These are phyloP conservation scores for Coelopa frigida DNA, from an alignment of 1,140 invertebrate species.

Conservation along the genomic window DNA sequence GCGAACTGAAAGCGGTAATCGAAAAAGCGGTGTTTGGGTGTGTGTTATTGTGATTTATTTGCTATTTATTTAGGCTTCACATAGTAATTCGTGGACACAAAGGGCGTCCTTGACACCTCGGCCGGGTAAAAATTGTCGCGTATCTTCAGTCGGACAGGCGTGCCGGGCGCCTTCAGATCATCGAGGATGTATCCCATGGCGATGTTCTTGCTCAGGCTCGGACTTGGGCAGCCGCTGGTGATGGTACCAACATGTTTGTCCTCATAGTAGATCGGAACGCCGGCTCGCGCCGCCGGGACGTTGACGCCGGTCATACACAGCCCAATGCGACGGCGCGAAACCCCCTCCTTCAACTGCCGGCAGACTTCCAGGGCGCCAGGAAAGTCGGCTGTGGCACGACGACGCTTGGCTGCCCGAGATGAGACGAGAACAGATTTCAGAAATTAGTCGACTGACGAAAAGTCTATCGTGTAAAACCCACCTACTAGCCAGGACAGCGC, in stretches of 20 bases:
- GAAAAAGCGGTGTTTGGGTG: too few relatives aligned
- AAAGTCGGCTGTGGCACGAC: constrained; percentile 62
- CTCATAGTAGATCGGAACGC: constrained; percentile 52
- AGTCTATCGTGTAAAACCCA: constrained; percentile 27
- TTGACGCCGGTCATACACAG: constrained; percentile 49
- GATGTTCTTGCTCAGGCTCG: constrained; percentile 79
- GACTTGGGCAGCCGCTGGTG: constrained; percentile 93
- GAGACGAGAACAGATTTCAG: constrained; percentile 3
- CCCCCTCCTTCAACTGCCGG: constrained; percentile 60
- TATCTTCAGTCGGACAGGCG: constrained; percentile 66
- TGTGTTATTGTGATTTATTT: constrained; percentile 16
- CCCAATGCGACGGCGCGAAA: constrained; percentile 59
- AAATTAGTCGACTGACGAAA: not conserved
- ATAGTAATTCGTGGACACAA: constrained; percentile 78
- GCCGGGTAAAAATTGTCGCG: constrained; percentile 74
- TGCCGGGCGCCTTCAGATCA: constrained; percentile 61
- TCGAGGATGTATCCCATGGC: constrained; percentile 89
- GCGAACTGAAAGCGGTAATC: too few relatives aligned
- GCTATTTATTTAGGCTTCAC: constrained; percentile 48
- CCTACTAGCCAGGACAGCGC: constrained; percentile 83
- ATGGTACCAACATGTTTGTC: constrained; percentile 68
- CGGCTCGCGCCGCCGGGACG: constrained; percentile 62
- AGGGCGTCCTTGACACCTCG: constrained; percentile 84
- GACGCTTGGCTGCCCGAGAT: constrained; percentile 57
- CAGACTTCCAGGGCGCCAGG: constrained; percentile 65